Conservation (phyloP, 2,888 invertebrate genomes). For the Drosophila testacea region DNA sequence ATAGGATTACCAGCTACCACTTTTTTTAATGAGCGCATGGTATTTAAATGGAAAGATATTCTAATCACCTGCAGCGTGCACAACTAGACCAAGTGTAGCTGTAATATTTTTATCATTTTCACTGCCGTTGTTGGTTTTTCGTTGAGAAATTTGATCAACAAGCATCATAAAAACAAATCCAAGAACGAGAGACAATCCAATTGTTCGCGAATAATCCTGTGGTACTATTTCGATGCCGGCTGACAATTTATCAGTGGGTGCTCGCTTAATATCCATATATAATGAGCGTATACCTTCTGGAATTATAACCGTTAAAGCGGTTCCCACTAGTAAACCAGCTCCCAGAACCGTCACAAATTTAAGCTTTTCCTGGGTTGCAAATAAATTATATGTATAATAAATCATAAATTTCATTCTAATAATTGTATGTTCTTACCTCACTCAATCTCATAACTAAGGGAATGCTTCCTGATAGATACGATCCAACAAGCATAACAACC, state of each 20-base stretch:
- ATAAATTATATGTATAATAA: background rate
- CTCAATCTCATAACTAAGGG: constrained; percentile 97
- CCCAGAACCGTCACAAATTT: constrained; percentile 97
- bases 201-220: constrained; percentile 85
- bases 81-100: constrained; percentile 98
- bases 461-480: constrained; percentile 97
- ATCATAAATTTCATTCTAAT: background rate
- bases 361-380: constrained; percentile 91
- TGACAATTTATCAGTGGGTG: background rate
- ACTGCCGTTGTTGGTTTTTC: constrained; percentile 84
- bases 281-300: constrained; percentile 98
- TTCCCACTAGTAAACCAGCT: constrained; percentile 98
- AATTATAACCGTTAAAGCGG: constrained; percentile 98
- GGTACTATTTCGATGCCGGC: background rate
- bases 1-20: too few relatives aligned
- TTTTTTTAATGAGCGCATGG: constrained; percentile 35
- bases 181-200: constrained; percentile 96
- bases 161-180: constrained; percentile 99
- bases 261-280: constrained; percentile 85
- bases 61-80: constrained; percentile 95
- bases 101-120: constrained; percentile 92
- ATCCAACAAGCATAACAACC: constrained; percentile 97
- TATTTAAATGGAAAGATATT: background rate
- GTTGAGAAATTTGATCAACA: constrained; percentile 92
- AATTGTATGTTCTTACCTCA: constrained; percentile 89